These are phyloP conservation scores for Bombus turneri DNA, from an alignment of 1,140 invertebrate species.

Conservation along the genomic window DNA sequence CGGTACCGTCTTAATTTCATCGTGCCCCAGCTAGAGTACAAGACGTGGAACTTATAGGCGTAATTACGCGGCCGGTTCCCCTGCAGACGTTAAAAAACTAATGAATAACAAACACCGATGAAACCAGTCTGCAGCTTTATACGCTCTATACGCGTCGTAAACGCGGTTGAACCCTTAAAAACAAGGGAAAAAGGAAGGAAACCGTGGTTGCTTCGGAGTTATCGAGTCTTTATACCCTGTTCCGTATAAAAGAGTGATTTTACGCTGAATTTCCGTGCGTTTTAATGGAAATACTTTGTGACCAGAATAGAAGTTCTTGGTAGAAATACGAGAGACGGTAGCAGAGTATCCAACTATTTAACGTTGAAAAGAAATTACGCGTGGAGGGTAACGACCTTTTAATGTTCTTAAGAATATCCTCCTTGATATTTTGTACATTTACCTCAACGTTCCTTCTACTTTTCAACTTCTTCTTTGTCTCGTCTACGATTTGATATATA, in stretches of 20 bases:
- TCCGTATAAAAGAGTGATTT: background rate
- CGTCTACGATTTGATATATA: no score
- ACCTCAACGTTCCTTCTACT: background rate
- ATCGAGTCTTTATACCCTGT: background rate
- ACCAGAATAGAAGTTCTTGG: background rate
- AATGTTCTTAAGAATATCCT: background rate
- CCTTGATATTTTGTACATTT: background rate
- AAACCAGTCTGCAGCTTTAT: conserved; percentile 11
- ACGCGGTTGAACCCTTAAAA: background rate
- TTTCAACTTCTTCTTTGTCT: background rate
- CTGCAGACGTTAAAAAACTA: conserved; percentile 34
- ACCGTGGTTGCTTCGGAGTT: background rate
- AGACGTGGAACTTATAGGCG: conserved; percentile 43
- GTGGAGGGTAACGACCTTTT: background rate
- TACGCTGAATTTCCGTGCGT: background rate
- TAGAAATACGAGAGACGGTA: background rate
- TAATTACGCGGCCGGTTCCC: conserved; percentile 46
- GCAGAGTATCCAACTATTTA: background rate
- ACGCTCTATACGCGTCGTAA: background rate
- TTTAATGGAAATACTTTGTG: background rate
- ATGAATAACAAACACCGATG: conserved; percentile 41
- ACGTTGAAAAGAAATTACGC: background rate
- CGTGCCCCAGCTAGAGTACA: conserved; percentile 39
- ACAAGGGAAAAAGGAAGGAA: background rate
- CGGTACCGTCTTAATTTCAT: conserved; percentile 77